Base-by-base conservation (phyloP, 1,140 invertebrate species). In the Bombus haemorrhoidalis region DNA sequence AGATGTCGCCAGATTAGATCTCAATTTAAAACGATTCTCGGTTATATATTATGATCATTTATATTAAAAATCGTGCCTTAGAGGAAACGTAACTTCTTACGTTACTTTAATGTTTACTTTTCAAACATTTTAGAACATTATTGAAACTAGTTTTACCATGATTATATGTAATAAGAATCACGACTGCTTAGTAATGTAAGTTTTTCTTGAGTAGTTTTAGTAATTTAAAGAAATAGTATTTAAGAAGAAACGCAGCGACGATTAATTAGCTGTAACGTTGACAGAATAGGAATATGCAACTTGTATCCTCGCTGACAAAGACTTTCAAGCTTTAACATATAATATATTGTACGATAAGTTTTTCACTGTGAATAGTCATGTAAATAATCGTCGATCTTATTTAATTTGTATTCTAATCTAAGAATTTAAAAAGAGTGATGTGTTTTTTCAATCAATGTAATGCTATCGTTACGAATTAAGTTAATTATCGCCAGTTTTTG, bases 291-390 rank as follows among this genome's bases (percentile, higher is more conserved):
- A 72, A 53, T 22, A 32, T 25, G 28, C 34, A 81, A 87, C 81
- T 76, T 74, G 72, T 85, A 86, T 89, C 86, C 86, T 91, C 85
- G 83, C 88, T 79, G 85, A 43, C 69, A 66, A 87, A 91, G 85
- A 91, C 85, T 88, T 77, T 15, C 88, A 89, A 93, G 92, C 92
- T 93, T 93, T 93, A 93, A 93, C 39, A 39, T 39, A 39, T 39
- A 39, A 0, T 64, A 13, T 28, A 81, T 83, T 78, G 66, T 71
- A 39, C 62, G 43, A 78, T 22, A 71, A 37, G 69, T 77, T 72
- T 72, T 69, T 32, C 41, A 15, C 2, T 91, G 89, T 92, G 90
- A 87, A 93, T 93, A 91, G 69, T 39, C n/a, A 64, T 89, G 92
- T 91, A 92, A 82, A 90, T 91, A 93, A 82, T 75, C 72, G 64